A percentile compares a stretch with the other conserved stretches of the same genome.
These are phyloP conservation scores for Schlechtendalia chinensis DNA, from an alignment of 1,140 invertebrate genomes.

Conservation along the genomic window DNA sequence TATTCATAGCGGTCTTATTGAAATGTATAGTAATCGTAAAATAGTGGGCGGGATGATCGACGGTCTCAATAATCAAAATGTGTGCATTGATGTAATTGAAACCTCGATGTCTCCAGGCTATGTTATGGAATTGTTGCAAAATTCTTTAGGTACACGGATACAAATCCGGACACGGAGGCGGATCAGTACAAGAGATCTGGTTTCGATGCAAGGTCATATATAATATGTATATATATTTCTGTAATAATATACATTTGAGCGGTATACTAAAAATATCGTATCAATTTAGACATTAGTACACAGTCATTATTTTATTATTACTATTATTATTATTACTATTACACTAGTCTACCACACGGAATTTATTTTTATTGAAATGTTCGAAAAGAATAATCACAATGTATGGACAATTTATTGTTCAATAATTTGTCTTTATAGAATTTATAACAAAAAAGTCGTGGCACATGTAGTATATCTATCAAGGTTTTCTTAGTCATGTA, in stretches of 20 bases:
- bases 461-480: background rate
- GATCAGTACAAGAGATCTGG: conserved; percentile 21
- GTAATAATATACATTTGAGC: background rate
- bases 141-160: conserved; percentile 8
- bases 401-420: background rate
- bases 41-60: background rate
- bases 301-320: conserved; percentile 16
- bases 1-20: too few species aligned
- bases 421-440: background rate
- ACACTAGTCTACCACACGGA: background rate
- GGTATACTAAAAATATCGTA: background rate
- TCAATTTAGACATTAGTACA: background rate
- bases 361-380: background rate
- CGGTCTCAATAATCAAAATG: background rate
- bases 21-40: background rate
- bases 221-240: background rate
- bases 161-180: conserved; percentile 28
- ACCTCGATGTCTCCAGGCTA: background rate
- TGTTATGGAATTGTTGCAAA: background rate
- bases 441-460: background rate
- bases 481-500: conserved; percentile 23
- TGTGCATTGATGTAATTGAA: background rate
- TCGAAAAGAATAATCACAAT: background rate
- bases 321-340: background rate
- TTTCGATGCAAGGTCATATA: conserved; percentile 24